Evolutionary conservation across 2,888 invertebrate genomes (phyloP).

Genomic region (Volucella inflata): DNA sequence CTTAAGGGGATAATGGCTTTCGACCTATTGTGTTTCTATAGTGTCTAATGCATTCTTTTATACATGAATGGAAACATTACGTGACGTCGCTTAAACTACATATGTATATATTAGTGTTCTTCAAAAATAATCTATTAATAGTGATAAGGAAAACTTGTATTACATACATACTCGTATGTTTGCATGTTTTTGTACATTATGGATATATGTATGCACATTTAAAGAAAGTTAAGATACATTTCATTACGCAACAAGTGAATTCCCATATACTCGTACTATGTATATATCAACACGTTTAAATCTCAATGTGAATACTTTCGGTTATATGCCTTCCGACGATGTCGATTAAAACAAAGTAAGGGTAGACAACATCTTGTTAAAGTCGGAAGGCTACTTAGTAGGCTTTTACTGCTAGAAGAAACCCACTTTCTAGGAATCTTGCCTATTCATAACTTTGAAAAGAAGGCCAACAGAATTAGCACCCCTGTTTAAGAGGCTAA

Average conservation of each 20-base stretch:
- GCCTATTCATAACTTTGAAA: too few species aligned
- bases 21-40: conserved; percentile 35
- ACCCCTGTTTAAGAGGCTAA: too few species aligned
- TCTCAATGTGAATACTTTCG: background rate
- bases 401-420: too few species aligned
- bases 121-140: conserved; percentile 3
- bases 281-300: background rate
- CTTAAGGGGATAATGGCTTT: conserved; percentile 46
- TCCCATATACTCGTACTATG: background rate
- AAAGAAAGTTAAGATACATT: background rate
- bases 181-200: background rate
- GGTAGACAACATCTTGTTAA: too few species aligned
- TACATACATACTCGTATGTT: too few species aligned
- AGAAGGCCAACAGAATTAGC: too few species aligned
- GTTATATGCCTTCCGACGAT: too few species aligned
- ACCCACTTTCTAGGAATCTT: too few species aligned
- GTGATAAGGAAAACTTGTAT: conserved; percentile 5
- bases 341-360: too few species aligned
- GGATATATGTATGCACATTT: background rate
- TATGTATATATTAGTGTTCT: background rate
- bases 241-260: background rate
- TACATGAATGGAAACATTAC: conserved; percentile 6
- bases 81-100: background rate
- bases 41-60: conserved; percentile 25
- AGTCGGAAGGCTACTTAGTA: too few species aligned